phyloP scores from a whole-genome alignment of 2,113 vertebrate genomes.

The Petroica traversi region DNA sequence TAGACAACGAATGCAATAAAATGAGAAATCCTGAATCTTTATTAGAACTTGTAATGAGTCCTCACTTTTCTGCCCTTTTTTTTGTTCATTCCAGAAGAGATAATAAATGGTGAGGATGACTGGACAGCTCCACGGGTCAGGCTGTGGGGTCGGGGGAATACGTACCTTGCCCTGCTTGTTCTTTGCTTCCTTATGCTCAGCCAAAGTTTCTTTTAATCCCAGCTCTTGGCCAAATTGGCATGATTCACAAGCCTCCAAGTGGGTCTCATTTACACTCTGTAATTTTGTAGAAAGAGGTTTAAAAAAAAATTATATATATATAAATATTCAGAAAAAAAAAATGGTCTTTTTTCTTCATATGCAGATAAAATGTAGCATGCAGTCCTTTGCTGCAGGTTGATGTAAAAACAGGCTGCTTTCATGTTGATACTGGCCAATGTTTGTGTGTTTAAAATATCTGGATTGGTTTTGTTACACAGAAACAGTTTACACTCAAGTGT shows the following conservation, averaged over 20 bases:
- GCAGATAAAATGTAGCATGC: not conserved
- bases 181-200: not conserved
- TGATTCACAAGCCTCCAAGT: not conserved
- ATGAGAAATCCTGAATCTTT: conserved; percentile 66
- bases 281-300: not conserved
- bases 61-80: not conserved
- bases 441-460: not conserved
- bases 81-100: not conserved
- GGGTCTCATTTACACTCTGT: not conserved
- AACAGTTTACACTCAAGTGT: not conserved
- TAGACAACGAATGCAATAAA: conserved; percentile 87
- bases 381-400: not conserved
- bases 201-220: not conserved
- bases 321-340: not conserved
- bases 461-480: not conserved
- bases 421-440: accelerated
- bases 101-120: not conserved
- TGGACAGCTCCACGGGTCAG: not conserved
- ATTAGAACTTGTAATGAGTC: not conserved
- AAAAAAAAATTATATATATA: too few relatives aligned
- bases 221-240: not conserved
- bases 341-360: not conserved
- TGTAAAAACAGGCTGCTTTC: not conserved
- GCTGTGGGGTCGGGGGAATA: not conserved
- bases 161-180: not conserved